Base-by-base conservation (phyloP, 1,140 invertebrate genomes). In the Bilobella aurantiaca region DNA sequence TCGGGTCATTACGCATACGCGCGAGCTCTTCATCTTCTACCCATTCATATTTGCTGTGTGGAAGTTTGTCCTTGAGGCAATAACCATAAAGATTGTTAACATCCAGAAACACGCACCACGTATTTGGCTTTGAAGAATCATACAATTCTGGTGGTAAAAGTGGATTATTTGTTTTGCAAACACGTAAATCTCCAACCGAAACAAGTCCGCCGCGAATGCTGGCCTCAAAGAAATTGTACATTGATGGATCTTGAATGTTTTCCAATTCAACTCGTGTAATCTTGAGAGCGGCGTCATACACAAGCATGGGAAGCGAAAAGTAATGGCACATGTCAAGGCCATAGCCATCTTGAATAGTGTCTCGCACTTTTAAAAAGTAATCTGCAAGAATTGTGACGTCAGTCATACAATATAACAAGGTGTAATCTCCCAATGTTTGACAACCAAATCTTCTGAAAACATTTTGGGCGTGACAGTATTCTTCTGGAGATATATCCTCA, bases 41-140 rank as follows among this genome's bases (percentile, higher is more conserved):
- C 78, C 78, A 83, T 70, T 78, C 58, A 75, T 82, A 83, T 34
- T 74, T 67, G 31, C 63, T 66, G 25, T 68, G 70, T 23, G 80
- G 79, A 46, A 82, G 72, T 65, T 66, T 71, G 67, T 78, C 71
- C 23, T 72, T 76, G 79, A 82, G 80, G 14, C 77, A 76, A 62
- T 70, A 76, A 16, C 81, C 81, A 77, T 84, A 84, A 49, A 82
- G 71, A 75, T 82, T 82, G 70, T 81, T 82, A 12, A 74, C 76
- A 78, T 82, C 81, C 21, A 77, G 75, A 74, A 82, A 81, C 27
- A 75, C 70, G 21, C 82, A 57, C 74, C 74, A 79, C 16, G 73
- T 75, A 37, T 56, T 63, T 21, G 62, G 57, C 23, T 53, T 53
- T 23, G 49, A 53, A 68, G 78, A 63, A 42, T 64, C 70, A 16